A percentile compares a stretch with the other conserved stretches of the same genome.
Conservation (phyloP, 1,140 invertebrate genomes). For the Saccostrea glomerata region DNA sequence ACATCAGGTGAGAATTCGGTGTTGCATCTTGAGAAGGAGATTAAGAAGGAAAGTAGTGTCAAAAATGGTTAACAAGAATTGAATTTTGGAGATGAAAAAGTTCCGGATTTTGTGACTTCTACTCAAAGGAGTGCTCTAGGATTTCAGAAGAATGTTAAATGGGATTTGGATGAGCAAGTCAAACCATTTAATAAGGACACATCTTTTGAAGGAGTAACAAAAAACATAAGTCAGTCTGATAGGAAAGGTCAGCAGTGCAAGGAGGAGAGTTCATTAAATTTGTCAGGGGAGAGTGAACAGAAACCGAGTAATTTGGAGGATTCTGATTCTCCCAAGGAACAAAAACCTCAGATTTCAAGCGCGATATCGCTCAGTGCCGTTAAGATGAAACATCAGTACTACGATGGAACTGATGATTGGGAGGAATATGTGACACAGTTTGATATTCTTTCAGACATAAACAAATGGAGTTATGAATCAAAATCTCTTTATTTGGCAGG, state of each 20-base stretch:
- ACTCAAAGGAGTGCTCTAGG: background rate
- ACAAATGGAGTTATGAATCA: slow-evolving; percentile 27
- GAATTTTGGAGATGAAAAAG: background rate
- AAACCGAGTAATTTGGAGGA: slow-evolving; percentile 1
- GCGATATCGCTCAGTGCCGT: background rate
- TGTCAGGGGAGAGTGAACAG: background rate
- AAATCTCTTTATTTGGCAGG: slow-evolving; percentile 44
- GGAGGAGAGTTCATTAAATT: background rate
- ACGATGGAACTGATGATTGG: slow-evolving; percentile 43
- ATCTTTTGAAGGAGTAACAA: background rate
- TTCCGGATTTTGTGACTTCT: background rate
- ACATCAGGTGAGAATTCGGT: background rate
- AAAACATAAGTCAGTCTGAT: background rate
- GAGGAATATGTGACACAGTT: slow-evolving; percentile 49
- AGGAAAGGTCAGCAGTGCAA: background rate
- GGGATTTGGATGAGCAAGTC: slow-evolving; percentile 39
- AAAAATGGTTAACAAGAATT: background rate
- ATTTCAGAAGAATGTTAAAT: slow-evolving; percentile 28
- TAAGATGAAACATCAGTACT: slow-evolving; percentile 28
- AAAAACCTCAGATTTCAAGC: background rate
- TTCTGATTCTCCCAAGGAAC: background rate
- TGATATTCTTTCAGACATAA: slow-evolving; percentile 47
- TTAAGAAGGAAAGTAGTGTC: background rate
- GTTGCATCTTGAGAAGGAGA: background rate
- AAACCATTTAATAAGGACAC: background rate